A percentile compares a stretch with the other conserved stretches of the same genome.
phyloP scores from a whole-genome alignment of 64 coral and sea anemone genomes.

The Hydrozoanthus tunicans region DNA sequence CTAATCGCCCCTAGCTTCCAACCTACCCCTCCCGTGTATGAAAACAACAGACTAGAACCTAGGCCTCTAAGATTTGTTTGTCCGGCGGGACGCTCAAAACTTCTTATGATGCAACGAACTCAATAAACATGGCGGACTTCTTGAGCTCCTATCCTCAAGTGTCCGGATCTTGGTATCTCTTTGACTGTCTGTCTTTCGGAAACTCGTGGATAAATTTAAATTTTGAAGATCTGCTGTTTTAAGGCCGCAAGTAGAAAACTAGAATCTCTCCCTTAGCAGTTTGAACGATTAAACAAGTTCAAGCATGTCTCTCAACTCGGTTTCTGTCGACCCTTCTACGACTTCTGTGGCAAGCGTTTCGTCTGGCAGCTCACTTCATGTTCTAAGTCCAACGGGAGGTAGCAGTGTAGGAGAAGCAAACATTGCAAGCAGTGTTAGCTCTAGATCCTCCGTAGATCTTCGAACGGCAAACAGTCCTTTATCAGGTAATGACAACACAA shows the following conservation, averaged over 20 bases:
- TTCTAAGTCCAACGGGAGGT: background rate
- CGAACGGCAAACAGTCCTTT: background rate
- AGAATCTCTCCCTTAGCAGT: background rate
- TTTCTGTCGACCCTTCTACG: no score
- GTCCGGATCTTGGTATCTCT: no score
- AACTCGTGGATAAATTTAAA: background rate
- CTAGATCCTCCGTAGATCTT: background rate
- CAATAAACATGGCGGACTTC: constrained; percentile 30
- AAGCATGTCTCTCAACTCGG: constrained; percentile 1
- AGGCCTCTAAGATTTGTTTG: constrained; percentile 25
- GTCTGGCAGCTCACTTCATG: background rate
- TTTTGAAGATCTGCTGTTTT: background rate
- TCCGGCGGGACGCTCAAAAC: constrained; percentile 56
- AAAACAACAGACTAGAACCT: background rate
- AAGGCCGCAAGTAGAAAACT: background rate
- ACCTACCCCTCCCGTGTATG: background rate
- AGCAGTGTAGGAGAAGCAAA: no score
- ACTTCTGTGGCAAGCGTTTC: constrained; percentile 27
- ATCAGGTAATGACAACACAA: background rate
- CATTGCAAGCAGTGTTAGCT: background rate
- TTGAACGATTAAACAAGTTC: background rate
- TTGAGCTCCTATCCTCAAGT: background rate
- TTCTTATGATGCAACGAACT: constrained; percentile 10
- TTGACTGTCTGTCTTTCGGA: background rate
- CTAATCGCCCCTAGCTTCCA: no score